Evolutionary conservation across 2,113 vertebrate species (phyloP).

Genomic region (Erpornis zantholeuca): DNA sequence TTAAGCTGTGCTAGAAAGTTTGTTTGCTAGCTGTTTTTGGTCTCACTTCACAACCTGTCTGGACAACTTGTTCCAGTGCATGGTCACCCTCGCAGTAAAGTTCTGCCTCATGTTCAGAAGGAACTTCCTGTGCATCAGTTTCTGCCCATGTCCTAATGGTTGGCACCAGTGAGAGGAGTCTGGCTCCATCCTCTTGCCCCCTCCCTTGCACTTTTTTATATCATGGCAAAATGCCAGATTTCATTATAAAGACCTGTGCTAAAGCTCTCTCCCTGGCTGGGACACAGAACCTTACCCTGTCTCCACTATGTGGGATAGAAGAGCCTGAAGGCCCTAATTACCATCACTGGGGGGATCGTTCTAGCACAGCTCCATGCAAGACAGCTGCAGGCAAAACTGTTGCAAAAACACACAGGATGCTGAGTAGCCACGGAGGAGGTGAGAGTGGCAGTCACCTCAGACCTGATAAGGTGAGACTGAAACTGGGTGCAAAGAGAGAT

Average conservation of each 20-base stretch:
- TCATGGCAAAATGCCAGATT: not conserved
- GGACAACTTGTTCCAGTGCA: not conserved
- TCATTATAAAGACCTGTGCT: not conserved
- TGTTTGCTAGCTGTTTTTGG: not conserved
- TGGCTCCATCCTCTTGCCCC: not conserved
- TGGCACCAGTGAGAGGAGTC: not conserved
- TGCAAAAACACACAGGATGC: not conserved
- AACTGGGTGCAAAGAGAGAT: not conserved
- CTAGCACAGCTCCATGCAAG: rapidly evolving
- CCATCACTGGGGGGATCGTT: not conserved
- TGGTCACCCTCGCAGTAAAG: not conserved
- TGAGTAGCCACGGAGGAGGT: rapidly evolving
- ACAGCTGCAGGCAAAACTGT: not conserved
- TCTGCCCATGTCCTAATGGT: not conserved
- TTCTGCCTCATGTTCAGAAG: not conserved
- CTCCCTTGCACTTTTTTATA: not conserved
- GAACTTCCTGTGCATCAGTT: not conserved
- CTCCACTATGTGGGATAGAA: not conserved
- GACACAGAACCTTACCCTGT: not conserved
- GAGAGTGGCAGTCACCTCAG: not conserved
- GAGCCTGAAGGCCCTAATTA: not conserved
- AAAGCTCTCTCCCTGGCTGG: not conserved
- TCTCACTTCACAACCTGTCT: not conserved
- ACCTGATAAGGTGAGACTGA: not conserved
- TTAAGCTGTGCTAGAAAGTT: not conserved